These are phyloP conservation scores for Potamarius usumacintae DNA, from an alignment of 2,113 vertebrate genomes.

Conservation along the genomic window DNA sequence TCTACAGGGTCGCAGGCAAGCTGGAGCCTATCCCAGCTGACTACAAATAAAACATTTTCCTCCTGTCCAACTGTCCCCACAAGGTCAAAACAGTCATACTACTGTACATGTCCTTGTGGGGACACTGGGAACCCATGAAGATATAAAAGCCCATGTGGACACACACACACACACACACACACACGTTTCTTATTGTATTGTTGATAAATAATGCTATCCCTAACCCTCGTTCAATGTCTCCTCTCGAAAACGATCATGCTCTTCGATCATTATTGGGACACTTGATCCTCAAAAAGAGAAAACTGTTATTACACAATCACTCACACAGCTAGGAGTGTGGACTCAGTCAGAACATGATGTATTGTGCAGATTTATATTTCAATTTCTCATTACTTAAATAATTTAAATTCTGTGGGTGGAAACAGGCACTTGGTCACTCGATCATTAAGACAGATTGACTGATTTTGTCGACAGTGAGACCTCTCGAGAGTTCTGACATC, in stretches of 20 bases:
- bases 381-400: neutral
- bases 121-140: neutral
- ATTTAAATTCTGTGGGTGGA: constrained; percentile 9
- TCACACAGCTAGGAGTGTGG: neutral
- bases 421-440: neutral
- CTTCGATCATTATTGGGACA: neutral
- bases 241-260: neutral
- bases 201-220: neutral
- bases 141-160: no score
- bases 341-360: constrained; percentile 13
- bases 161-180: neutral
- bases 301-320: neutral
- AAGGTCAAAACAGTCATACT: neutral
- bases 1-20: no score
- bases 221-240: neutral
- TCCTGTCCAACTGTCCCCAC: neutral
- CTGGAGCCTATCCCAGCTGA: no score
- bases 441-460: constrained; percentile 9
- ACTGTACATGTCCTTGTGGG: neutral
- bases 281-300: neutral
- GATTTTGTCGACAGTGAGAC: neutral
- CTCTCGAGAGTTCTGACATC: constrained; percentile 14
- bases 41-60: neutral
- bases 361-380: constrained; percentile 16
- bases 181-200: neutral